Percentiles rank a stretch among this genome's conserved stretches.
phyloP scores from a whole-genome alignment of 2,113 vertebrate genomes.

The Silurus asotus region DNA sequence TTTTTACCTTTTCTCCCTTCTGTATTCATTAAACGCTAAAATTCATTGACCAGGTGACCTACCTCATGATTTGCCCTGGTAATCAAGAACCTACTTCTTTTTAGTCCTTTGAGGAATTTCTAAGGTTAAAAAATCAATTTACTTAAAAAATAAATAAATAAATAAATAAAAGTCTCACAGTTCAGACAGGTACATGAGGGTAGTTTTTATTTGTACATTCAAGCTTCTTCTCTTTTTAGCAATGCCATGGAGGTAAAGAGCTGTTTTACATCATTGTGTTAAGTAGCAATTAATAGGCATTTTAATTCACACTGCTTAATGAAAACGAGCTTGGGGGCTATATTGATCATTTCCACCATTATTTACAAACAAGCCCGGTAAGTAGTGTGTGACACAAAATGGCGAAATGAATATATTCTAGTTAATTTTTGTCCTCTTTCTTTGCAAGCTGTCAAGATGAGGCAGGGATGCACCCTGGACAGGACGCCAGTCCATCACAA shows the following conservation, averaged over 20 bases:
- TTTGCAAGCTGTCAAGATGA: not conserved
- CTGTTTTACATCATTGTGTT: not conserved
- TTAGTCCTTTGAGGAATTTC: not conserved
- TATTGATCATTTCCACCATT: slow-evolving; percentile 5
- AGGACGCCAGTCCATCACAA: not conserved
- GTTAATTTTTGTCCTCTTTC: not conserved
- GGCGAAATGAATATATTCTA: not conserved
- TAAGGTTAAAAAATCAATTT: not conserved
- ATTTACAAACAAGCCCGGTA: not conserved
- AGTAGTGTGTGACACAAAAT: not conserved
- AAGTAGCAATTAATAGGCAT: not conserved
- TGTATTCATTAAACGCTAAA: slow-evolving; percentile 31
- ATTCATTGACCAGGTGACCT: slow-evolving; percentile 10
- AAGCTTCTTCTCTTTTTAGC: not conserved
- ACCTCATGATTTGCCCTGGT: slow-evolving; percentile 20
- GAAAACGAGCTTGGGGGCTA: not conserved
- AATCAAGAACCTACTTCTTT: slow-evolving; percentile 7
- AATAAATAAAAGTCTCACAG: not conserved
- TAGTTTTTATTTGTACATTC: not conserved
- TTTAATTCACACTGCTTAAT: not conserved
- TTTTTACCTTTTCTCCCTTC: not conserved
- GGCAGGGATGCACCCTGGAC: not conserved
- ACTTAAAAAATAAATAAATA: not conserved
- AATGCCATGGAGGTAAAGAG: not conserved
- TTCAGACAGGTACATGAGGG: not conserved